Evolutionary conservation across 1,140 invertebrate genomes (phyloP), one percentile per base, ranked within the genome.

Genomic region (Triops cancriformis): DNA sequence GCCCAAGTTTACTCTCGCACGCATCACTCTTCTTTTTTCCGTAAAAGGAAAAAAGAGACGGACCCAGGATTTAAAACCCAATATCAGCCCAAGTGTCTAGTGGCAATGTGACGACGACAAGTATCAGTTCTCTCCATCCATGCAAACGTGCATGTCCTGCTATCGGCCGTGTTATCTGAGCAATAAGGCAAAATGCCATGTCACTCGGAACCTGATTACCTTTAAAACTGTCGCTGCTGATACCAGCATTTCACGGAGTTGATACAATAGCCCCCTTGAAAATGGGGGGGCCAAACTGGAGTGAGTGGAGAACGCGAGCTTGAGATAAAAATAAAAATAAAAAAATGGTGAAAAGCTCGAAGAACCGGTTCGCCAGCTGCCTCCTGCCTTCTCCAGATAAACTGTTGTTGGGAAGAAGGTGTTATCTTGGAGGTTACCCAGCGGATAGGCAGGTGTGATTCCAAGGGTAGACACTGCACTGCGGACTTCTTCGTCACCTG

Each of bases 381-480:
- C 51, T 23, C 23, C 23, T 64, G 51, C 51, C 51, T 23, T 64
- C 31, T 6, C 10, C 51, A 1, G 51, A 64, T 64, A 64, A 64
- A 64, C 7, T n/a, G 51, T 9, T 64, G 51, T 64, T 23, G 51
- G 14, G 51, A 64, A 64, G 51, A 64, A 64, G 51, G 51, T 64
- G n/a, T 64, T 64, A 64, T 64, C 51, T 64, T 64, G 51, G 51
- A 64, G 14, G 51, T 64, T 64, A 14, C 51, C 51, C 23, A 23
- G 51, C 51, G 51, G 51, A 64, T 64, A 23, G 51, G 51, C 51
- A 64, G 51, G 51, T 64, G 51, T 64, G 51, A 64, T 64, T 64
- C 51, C 51, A 64, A 64, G 51, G 51, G 51, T 64, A 64, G 23
- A 64, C 14, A 64, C 51, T 64, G 51, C 51, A 64, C 51, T 64